These are phyloP conservation scores for Lethocerus indicus DNA, from an alignment of 1,140 invertebrate genomes.

Conservation along the genomic window DNA sequence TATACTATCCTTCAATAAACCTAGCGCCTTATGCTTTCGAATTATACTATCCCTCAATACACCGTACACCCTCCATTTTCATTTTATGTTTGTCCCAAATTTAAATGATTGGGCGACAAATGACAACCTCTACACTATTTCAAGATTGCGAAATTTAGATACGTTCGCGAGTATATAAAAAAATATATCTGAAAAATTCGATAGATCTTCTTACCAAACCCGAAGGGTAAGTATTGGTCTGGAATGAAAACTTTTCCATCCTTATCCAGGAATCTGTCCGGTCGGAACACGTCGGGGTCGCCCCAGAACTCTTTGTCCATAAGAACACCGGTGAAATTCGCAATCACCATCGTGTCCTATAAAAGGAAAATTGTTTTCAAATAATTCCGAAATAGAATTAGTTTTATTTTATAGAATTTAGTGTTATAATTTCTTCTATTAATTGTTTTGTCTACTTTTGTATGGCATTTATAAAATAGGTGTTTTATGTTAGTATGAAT, in stretches of 20 bases:
- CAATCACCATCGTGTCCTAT: slow-evolving; percentile 64
- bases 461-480: not conserved
- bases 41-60: no score
- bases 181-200: no score
- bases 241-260: slow-evolving; percentile 40
- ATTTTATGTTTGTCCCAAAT: no score
- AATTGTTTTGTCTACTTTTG: not conserved
- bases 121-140: no score
- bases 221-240: slow-evolving; percentile 57
- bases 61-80: no score
- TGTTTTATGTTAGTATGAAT: not conserved
- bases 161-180: not conserved
- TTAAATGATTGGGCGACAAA: no score
- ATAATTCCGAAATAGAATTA: not conserved
- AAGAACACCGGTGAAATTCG: slow-evolving; percentile 60
- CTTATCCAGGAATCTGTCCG: slow-evolving; percentile 54
- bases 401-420: not conserved
- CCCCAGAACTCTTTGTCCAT: slow-evolving; percentile 50
- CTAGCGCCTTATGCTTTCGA: no score
- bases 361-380: slow-evolving; percentile 18
- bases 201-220: slow-evolving; percentile 11
- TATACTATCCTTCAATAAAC: no score
- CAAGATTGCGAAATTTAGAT: slow-evolving; percentile 1
- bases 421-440: not conserved
- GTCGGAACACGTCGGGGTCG: slow-evolving; percentile 54